Percentiles rank a stretch among this genome's conserved stretches.
Conservation (phyloP, 1,140 invertebrate genomes). For the Cotesia typhae region DNA sequence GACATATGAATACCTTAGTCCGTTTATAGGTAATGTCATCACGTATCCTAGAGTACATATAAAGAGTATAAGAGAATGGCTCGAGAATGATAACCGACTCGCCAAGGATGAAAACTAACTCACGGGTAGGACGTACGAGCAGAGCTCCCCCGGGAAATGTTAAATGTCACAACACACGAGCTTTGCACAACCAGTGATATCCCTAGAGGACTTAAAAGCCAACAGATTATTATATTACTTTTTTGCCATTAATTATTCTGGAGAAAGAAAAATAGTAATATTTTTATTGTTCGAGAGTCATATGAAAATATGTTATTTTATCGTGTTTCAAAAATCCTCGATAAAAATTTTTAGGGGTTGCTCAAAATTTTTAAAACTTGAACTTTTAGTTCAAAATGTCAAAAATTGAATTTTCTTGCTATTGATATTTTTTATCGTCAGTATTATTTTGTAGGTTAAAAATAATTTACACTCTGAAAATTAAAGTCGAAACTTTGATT, state of each 20-base stretch:
- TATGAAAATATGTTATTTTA: no score
- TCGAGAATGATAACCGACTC: conserved; percentile 13
- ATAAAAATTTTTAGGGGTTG: no score
- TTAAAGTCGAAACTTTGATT: no score
- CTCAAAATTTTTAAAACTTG: no score
- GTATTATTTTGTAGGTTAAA: no score
- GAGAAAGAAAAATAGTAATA: no score
- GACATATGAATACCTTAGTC: not conserved
- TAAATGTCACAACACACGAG: conserved; percentile 62
- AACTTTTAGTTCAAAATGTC: no score
- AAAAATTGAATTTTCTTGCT: no score
- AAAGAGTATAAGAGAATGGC: not conserved
- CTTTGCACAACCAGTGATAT: conserved; percentile 36
- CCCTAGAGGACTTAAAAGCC: conserved; percentile 57
- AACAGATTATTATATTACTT: conserved; percentile 61
- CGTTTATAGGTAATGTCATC: conserved; percentile 11
- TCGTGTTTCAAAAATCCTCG: no score
- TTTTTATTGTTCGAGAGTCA: no score
- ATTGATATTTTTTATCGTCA: no score
- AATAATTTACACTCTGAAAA: no score
- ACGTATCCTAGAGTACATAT: not conserved
- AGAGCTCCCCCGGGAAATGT: conserved; percentile 55
- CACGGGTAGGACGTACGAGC: not conserved
- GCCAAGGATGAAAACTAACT: not conserved
- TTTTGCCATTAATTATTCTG: conserved; percentile 50